These are phyloP conservation scores for Orchesellides sinensis DNA, from an alignment of 2,888 invertebrate genomes.

Conservation along the genomic window DNA sequence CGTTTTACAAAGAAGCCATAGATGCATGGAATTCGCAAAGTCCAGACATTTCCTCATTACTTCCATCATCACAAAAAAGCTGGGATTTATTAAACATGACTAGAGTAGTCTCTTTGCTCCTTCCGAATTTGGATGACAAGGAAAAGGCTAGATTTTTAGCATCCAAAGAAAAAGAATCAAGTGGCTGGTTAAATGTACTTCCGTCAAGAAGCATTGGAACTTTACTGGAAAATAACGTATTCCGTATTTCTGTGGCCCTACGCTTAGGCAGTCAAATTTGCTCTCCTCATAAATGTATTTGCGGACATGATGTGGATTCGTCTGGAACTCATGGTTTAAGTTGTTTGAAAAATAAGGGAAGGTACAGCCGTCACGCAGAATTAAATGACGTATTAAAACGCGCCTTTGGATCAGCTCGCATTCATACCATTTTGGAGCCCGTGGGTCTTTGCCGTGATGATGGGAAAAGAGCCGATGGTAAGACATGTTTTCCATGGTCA, in stretches of 20 bases:
- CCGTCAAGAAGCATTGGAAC: slow-evolving; percentile 35
- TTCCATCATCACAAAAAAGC: not conserved
- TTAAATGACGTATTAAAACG: not conserved
- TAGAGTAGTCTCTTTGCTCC: not conserved
- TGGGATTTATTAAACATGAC: slow-evolving; percentile 16
- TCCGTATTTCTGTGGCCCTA: slow-evolving; percentile 6
- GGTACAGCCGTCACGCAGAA: not conserved
- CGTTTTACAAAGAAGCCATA: not conserved
- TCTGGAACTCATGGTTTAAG: slow-evolving; percentile 20
- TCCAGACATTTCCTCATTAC: not conserved
- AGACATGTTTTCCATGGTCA: slow-evolving; percentile 26
- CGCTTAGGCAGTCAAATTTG: slow-evolving; percentile 2
- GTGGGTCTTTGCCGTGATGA: not conserved
- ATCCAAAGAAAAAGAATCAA: not conserved
- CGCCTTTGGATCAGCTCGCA: no score
- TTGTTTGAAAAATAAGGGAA: slow-evolving; percentile 9
- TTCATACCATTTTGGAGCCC: no score
- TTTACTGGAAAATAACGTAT: not conserved
- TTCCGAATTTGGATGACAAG: not conserved
- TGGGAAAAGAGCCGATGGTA: slow-evolving; percentile 20
- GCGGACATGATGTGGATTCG: slow-evolving; percentile 9
- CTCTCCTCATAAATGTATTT: not conserved
- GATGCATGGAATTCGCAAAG: not conserved
- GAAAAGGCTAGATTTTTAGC: slow-evolving; percentile 5
- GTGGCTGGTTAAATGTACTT: slow-evolving; percentile 13